Percentiles rank a stretch among this genome's conserved stretches.
Evolutionary conservation across 2,888 invertebrate species (phyloP).

Genomic region (Pilophorus perplexus): DNA sequence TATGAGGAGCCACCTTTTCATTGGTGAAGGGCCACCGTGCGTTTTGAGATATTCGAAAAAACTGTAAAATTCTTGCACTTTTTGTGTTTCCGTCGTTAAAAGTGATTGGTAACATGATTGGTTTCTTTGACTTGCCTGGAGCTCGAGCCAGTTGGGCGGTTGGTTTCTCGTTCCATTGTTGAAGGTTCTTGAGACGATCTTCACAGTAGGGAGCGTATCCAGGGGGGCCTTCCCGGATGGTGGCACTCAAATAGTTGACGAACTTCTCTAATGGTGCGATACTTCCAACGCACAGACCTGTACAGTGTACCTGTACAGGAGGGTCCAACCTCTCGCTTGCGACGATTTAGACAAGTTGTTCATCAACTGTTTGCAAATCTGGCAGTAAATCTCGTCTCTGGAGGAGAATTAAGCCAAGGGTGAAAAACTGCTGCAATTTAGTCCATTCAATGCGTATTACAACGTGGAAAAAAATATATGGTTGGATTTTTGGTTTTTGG

Average conservation of each 20-base stretch:
- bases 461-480: no score
- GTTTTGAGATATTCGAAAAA: no score
- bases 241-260: constrained; percentile 89
- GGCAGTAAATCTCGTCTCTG: constrained; percentile 97
- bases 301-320: no score
- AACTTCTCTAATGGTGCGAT: constrained; percentile 82
- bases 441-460: no score
- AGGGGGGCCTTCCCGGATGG: constrained; percentile 95
- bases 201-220: constrained; percentile 79
- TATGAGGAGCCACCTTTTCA: no score
- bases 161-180: constrained; percentile 98
- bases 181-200: constrained; percentile 85
- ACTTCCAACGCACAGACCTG: constrained; percentile 97
- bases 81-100: constrained; percentile 45
- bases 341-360: constrained; percentile 97
- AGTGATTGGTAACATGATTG: constrained; percentile 44
- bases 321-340: constrained; percentile 97
- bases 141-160: constrained; percentile 97
- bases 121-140: constrained; percentile 59
- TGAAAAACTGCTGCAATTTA: no score
- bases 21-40: no score
- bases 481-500: no score
- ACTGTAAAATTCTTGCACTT: no score
- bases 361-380: constrained; percentile 97
- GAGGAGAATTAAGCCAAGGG: no score